A percentile compares a stretch with the other conserved stretches of the same genome.
These are phyloP conservation scores for Drosophila rhopaloa DNA, from an alignment of 1,140 invertebrate genomes.

Conservation along the genomic window DNA sequence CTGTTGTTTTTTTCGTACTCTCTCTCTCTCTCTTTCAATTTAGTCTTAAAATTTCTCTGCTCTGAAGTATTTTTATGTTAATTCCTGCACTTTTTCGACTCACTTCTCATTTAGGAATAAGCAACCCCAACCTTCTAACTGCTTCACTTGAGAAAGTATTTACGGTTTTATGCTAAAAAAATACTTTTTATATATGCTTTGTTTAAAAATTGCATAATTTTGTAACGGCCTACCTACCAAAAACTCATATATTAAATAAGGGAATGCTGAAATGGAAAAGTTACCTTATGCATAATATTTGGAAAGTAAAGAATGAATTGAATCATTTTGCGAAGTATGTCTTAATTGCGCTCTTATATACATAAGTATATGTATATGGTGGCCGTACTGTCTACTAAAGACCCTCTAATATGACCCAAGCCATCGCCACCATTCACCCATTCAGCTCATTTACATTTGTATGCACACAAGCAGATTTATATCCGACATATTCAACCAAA, in stretches of 20 bases:
- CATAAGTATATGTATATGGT: neutral
- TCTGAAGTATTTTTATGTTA: constrained; percentile 40
- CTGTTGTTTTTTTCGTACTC: constrained; percentile 19
- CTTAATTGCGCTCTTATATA: neutral
- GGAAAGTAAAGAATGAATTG: neutral
- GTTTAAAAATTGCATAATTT: neutral
- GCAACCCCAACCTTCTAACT: constrained; percentile 10
- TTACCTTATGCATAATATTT: neutral
- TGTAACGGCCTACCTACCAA: neutral
- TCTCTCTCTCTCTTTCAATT: constrained; percentile 9
- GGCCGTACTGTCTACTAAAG: neutral
- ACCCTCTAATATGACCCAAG: constrained; percentile 4
- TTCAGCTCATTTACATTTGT: constrained; percentile 16
- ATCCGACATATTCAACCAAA: constrained; percentile 16
- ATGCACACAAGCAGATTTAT: constrained; percentile 13
- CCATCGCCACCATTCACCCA: constrained; percentile 3
- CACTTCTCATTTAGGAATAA: constrained; percentile 25
- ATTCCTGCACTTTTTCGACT: constrained; percentile 23
- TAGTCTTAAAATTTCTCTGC: constrained; percentile 34
- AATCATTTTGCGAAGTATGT: neutral
- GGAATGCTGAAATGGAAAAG: neutral
- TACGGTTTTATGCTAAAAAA: neutral
- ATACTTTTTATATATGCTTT: no score
- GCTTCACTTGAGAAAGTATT: constrained; percentile 1
- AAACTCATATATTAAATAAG: neutral